Evolutionary conservation across 2,797 vertebrate species (phyloP).

Genomic region (Percopsis omiscomaycus): DNA sequence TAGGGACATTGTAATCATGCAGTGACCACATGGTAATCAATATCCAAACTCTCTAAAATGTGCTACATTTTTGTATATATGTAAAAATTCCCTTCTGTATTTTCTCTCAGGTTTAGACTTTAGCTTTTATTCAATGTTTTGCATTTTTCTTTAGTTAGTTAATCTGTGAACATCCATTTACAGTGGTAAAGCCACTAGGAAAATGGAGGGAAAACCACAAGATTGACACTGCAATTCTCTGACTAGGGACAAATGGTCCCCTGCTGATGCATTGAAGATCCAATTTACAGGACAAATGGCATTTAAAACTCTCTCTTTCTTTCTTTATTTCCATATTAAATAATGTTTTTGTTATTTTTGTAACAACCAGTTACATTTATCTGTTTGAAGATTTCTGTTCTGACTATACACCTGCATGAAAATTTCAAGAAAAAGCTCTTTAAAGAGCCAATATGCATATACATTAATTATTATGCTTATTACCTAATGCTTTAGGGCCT

Average conservation of each 20-base stretch:
- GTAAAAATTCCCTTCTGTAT: too few species aligned
- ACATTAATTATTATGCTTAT: too few species aligned
- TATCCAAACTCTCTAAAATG: too few species aligned
- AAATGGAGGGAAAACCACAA: conserved; percentile 68
- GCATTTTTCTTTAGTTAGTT: background rate
- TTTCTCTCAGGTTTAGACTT: background rate
- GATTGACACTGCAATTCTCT: conserved; percentile 23
- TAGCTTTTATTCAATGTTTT: conserved; percentile 1
- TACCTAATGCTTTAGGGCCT: too few species aligned
- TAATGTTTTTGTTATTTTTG: background rate
- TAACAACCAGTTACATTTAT: background rate
- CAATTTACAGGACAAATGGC: conserved; percentile 69
- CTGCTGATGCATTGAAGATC: conserved; percentile 68
- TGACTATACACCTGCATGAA: background rate
- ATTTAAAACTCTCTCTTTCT: background rate
- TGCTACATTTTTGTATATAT: too few species aligned
- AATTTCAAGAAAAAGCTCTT: too few species aligned
- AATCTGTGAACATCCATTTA: conserved; percentile 7
- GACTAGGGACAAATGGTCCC: conserved; percentile 59
- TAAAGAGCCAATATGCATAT: too few species aligned
- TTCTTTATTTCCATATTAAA: background rate
- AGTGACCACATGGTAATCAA: too few species aligned
- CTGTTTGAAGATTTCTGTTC: background rate
- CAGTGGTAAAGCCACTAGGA: conserved; percentile 34
- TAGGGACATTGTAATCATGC: too few species aligned